Percentiles rank a stretch among this genome's conserved stretches.
Evolutionary conservation across 2,797 vertebrate genomes (phyloP).

Genomic region (Monodelphis domestica): DNA sequence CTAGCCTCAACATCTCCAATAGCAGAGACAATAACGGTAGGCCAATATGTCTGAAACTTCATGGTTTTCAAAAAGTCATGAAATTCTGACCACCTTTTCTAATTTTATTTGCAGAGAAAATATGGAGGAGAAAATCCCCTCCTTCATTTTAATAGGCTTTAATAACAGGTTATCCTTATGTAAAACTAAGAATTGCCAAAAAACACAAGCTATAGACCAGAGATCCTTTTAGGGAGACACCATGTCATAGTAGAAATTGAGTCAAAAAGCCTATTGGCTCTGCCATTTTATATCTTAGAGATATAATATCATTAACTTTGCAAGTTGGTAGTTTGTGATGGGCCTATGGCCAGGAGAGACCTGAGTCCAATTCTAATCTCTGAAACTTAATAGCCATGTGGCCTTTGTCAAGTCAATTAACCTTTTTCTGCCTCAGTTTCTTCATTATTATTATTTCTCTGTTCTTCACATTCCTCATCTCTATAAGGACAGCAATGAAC

Average conservation of each 20-base stretch:
- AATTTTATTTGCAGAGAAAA: neutral
- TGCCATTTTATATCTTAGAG: neutral
- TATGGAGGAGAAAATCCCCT: neutral
- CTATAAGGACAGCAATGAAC: neutral
- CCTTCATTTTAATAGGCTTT: neutral
- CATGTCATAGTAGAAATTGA: too few species aligned
- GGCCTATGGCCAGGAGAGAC: neutral
- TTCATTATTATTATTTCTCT: neutral
- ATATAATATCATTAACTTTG: neutral
- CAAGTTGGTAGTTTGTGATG: neutral
- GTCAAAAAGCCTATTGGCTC: neutral
- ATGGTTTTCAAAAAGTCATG: neutral
- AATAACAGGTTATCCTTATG: neutral
- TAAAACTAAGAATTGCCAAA: neutral
- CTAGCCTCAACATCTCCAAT: too few species aligned
- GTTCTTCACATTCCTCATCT: neutral
- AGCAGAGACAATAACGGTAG: neutral
- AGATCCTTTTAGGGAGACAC: too few species aligned
- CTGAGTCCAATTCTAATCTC: neutral
- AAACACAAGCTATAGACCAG: too few species aligned
- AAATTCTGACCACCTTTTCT: neutral
- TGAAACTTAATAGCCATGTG: neutral
- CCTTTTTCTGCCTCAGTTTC: neutral
- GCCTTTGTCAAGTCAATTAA: neutral
- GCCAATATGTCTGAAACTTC: neutral